Conservation (phyloP, 2,797 vertebrate genomes). For the Glyptemys insculpta region DNA sequence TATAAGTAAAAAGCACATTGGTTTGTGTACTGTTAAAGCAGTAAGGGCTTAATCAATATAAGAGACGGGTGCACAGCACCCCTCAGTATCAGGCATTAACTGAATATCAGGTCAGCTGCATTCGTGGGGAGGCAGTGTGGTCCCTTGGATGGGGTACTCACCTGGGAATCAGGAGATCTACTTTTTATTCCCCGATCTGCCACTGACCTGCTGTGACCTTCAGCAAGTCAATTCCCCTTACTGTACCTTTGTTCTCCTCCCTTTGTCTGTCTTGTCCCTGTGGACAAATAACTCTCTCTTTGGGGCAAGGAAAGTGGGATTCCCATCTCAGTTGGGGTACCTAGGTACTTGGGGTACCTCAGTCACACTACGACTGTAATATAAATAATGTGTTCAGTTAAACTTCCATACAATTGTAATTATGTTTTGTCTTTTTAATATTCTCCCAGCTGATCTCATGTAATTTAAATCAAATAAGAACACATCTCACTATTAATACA, state of each 20-base stretch:
- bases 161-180: background rate
- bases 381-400: background rate
- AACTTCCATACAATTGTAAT: background rate
- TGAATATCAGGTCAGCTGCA: background rate
- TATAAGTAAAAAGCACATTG: background rate
- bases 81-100: background rate
- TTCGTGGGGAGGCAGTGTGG: background rate
- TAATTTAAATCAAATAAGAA: constrained; percentile 35
- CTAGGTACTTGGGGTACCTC: background rate
- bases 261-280: constrained; percentile 48
- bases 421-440: background rate
- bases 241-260: constrained; percentile 16
- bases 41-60: background rate
- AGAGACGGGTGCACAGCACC: background rate
- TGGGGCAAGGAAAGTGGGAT: background rate
- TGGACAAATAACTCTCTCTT: background rate
- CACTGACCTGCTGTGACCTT: constrained; percentile 14
- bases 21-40: background rate
- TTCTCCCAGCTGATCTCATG: background rate
- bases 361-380: background rate
- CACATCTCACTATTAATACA: background rate
- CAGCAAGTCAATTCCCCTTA: constrained; percentile 11
- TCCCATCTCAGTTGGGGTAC: fast-evolving
- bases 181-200: constrained; percentile 35
- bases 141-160: background rate